Evolutionary conservation across 2,888 invertebrate species (phyloP).

Genomic region (Chironomus riparius): DNA sequence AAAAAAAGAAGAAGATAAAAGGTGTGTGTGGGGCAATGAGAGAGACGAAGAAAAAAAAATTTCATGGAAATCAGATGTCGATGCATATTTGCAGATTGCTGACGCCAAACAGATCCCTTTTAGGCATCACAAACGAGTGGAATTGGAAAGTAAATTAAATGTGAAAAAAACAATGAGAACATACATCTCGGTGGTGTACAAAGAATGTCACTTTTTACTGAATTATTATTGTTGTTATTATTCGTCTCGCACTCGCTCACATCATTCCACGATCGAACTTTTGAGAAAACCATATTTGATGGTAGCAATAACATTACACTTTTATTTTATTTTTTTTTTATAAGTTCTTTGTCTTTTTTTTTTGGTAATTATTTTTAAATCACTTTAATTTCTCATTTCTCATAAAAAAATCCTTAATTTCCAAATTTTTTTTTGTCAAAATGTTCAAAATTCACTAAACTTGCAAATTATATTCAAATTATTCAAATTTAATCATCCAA

Average conservation of each 20-base stretch:
- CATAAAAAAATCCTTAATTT: no score
- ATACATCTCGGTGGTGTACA: slow-evolving; percentile 28
- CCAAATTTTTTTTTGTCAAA: no score
- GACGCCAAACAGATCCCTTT: slow-evolving; percentile 18
- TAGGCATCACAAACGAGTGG: background rate
- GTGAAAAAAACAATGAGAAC: slow-evolving; percentile 10
- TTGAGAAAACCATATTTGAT: slow-evolving; percentile 28
- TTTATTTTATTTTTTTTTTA: background rate
- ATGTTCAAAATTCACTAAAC: no score
- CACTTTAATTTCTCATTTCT: slow-evolving; percentile 2
- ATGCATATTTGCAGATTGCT: slow-evolving; percentile 27
- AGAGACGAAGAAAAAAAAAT: background rate
- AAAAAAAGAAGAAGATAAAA: background rate
- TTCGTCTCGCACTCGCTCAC: slow-evolving; percentile 27
- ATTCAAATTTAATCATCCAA: background rate
- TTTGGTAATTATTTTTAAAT: background rate
- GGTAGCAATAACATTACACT: slow-evolving; percentile 26
- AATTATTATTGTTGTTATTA: slow-evolving; percentile 28
- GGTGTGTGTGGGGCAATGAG: background rate
- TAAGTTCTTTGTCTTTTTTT: background rate
- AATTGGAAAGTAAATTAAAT: background rate
- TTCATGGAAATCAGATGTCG: slow-evolving; percentile 28
- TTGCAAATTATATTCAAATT: background rate
- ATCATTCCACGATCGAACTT: slow-evolving; percentile 25
- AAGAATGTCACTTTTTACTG: slow-evolving; percentile 28